A percentile compares a stretch with the other conserved stretches of the same genome.
These are phyloP conservation scores for Odontamblyopus rebecca DNA, from an alignment of 2,797 vertebrate genomes.

Conservation along the genomic window DNA sequence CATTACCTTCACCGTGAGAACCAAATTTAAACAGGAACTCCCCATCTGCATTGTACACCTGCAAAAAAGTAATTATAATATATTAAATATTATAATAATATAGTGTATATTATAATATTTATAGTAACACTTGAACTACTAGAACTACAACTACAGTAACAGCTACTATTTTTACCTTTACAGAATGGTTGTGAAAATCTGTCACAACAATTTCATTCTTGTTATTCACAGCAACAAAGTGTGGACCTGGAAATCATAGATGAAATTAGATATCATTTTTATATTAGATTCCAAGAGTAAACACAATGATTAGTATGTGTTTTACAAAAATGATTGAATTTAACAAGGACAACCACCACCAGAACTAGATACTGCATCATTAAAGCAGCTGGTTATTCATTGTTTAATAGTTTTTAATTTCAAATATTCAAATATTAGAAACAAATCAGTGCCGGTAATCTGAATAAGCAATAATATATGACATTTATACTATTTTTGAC, in stretches of 20 bases:
- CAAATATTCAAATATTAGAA: no score
- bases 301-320: conserved; percentile 18
- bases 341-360: no score
- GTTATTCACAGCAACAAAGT: conserved; percentile 97
- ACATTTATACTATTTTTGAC: not conserved
- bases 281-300: not conserved
- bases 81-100: no score
- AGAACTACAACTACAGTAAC: not conserved
- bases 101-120: no score
- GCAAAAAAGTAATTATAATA: conserved; percentile 15
- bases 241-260: conserved; percentile 81
- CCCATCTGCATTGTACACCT: conserved; percentile 95
- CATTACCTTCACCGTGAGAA: conserved; percentile 95
- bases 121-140: not conserved
- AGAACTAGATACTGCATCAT: not conserved
- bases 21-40: conserved; percentile 97
- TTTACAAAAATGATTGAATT: conserved; percentile 13
- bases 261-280: not conserved
- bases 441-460: not conserved
- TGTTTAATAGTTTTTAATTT: no score
- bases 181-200: conserved; percentile 97
- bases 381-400: not conserved
- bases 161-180: conserved; percentile 83
- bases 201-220: conserved; percentile 98
- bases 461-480: not conserved